A percentile compares a stretch with the other conserved stretches of the same genome.
Conservation (phyloP, 2,113 vertebrate genomes). For the Bos javanicus region DNA sequence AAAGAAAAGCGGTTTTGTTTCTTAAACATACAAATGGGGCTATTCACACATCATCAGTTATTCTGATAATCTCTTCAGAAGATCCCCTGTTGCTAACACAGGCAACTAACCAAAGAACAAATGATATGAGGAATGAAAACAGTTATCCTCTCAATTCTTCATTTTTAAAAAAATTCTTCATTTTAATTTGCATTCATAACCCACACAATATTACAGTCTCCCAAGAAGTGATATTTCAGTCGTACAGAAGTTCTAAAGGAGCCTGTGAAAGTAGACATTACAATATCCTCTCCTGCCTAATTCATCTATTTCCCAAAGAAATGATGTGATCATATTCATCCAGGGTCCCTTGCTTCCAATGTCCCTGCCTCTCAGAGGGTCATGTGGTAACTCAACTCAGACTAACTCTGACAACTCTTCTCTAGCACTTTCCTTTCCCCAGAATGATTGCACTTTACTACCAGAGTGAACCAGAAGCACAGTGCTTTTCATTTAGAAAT, state of each 20-base stretch:
- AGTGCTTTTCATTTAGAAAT: slow-evolving; percentile 40
- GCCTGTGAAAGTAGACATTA: background rate
- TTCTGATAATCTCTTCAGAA: background rate
- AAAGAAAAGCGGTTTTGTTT: background rate
- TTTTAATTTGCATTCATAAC: background rate
- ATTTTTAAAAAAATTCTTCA: background rate
- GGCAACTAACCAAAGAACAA: background rate
- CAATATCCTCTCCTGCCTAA: background rate
- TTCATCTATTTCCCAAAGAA: background rate
- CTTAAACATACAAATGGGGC: background rate
- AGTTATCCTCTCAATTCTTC: background rate
- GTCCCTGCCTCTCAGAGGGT: background rate
- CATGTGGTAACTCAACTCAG: background rate
- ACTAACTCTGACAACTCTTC: background rate
- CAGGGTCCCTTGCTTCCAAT: background rate
- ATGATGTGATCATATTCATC: background rate
- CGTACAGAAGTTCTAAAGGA: background rate
- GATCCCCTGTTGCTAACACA: background rate
- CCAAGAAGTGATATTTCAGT: background rate
- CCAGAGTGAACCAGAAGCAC: slow-evolving; percentile 53
- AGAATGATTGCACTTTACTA: slow-evolving; percentile 36
- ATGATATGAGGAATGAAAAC: background rate
- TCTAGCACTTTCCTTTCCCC: background rate
- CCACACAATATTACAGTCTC: background rate
- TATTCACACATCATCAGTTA: background rate